Evolutionary conservation across 2,113 vertebrate species (phyloP), one percentile per base, ranked within the genome.

Genomic region (Caranx ignobilis): DNA sequence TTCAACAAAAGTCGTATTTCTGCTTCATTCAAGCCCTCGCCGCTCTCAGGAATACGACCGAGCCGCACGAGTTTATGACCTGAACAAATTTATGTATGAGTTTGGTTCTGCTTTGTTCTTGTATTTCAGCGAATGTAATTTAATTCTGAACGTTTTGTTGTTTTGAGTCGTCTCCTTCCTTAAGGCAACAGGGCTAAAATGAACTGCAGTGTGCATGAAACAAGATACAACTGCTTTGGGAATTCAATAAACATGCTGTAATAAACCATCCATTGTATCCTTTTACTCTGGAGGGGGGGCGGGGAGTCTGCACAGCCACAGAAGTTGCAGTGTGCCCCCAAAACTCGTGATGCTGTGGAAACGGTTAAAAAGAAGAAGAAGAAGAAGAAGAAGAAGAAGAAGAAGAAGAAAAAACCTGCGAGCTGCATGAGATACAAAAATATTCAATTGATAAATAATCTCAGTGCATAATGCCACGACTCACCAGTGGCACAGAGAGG

Each of bases 381-480:
- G 26, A 26, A 26, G 26, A 26, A 26, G 26, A 26, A 26, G 26
- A 45, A 45, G 26, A 26, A 26, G 26, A 26, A 26, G 26, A 26
- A 26, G 26, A 26, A 26, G 26, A 26, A 26, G 26, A 45, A 45
- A 45, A 68, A 43, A 2, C 37, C 73, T 19, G 50, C 6, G 2
- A 79, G 74, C 70, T 50, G 35, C 45, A 26, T 13, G 15, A 0
- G 39, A 74, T 62, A 76, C 79, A 21, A 64, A 87, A 59, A 59
- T n/a, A 63, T 73, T 64, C 18, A 63, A 81, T 83, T 79, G 77
- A 85, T 72, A 59, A 72, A 85, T 39, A 21, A 81, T 75, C 69
- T 45, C 32, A 19, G 64, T 32, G n/a, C 37, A 16, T 50, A 52
- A 72, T 59, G 66, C 39, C 48, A 74, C 6, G 1, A 83, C 74